These are phyloP conservation scores for Gadus chalcogrammus DNA, from an alignment of 2,113 vertebrate genomes.

Conservation along the genomic window DNA sequence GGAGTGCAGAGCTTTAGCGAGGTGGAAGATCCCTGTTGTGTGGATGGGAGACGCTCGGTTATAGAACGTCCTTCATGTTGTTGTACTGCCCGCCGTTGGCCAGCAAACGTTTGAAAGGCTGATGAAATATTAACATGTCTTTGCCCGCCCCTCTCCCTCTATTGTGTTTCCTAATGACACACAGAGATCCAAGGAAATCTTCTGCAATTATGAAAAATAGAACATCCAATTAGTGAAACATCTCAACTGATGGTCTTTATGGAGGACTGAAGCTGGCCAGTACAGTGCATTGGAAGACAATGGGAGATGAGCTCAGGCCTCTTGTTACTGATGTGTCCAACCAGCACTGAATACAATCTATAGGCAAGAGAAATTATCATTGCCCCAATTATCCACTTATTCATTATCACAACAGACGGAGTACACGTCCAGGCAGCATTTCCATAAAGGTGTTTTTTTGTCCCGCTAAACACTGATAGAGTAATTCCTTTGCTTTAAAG, in stretches of 20 bases:
- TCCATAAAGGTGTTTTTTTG: neutral
- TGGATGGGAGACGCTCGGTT: constrained; percentile 58
- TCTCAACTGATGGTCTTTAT: constrained; percentile 32
- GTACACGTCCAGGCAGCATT: neutral
- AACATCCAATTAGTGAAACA: constrained; percentile 59
- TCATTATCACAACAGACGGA: too few species aligned
- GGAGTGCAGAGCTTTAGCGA: constrained; percentile 62
- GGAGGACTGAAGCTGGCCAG: too few species aligned
- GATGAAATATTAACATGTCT: constrained; percentile 65
- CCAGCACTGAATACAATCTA: too few species aligned
- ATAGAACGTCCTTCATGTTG: constrained; percentile 18
- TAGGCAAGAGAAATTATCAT: too few species aligned
- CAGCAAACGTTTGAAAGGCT: neutral
- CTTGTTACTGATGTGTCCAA: too few species aligned
- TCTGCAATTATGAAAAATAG: constrained; percentile 60
- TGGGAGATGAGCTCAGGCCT: too few species aligned
- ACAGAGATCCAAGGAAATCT: constrained; percentile 51
- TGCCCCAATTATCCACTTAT: too few species aligned
- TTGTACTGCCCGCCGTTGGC: constrained; percentile 50
- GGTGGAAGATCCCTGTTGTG: constrained; percentile 48
- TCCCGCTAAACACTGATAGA: neutral
- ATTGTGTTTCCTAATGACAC: constrained; percentile 59
- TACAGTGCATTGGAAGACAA: too few species aligned
- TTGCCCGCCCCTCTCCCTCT: constrained; percentile 26
- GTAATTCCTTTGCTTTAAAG: too few species aligned